A percentile compares a stretch with the other conserved stretches of the same genome.
phyloP scores from a whole-genome alignment of 2,888 invertebrate species.

The Acronicta leporina region DNA sequence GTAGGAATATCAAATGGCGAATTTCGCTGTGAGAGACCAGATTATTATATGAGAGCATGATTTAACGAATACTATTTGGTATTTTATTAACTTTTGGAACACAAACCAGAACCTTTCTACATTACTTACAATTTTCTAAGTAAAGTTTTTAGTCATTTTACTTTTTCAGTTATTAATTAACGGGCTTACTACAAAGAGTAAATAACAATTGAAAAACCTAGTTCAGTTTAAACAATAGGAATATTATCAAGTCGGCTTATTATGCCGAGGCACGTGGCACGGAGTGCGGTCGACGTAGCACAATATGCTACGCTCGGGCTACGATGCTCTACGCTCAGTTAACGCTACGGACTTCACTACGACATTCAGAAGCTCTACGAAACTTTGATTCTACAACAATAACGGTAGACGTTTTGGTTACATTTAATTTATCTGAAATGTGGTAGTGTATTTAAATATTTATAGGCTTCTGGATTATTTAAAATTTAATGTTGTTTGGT shows the following conservation, averaged over 20 bases:
- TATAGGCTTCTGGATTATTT: background rate
- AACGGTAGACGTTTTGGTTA: constrained; percentile 30
- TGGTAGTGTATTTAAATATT: constrained; percentile 17
- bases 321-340: constrained; percentile 60
- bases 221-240: constrained; percentile 46
- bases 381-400: constrained; percentile 50
- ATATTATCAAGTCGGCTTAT: constrained; percentile 69
- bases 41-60: too few species aligned
- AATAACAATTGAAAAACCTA: constrained; percentile 29
- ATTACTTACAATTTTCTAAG: too few species aligned
- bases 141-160: too few species aligned
- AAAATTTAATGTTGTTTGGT: too few species aligned
- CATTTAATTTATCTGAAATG: constrained; percentile 35
- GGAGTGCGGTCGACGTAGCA: constrained; percentile 67
- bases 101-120: too few species aligned
- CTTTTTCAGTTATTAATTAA: constrained; percentile 3
- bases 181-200: constrained; percentile 10
- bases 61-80: too few species aligned
- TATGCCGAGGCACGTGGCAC: constrained; percentile 74
- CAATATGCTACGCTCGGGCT: constrained; percentile 61
- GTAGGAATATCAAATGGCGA: too few species aligned
- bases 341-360: constrained; percentile 62
- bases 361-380: constrained; percentile 55
- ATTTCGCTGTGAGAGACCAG: too few species aligned
- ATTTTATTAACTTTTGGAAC: too few species aligned